A percentile compares a stretch with the other conserved stretches of the same genome.
phyloP scores from a whole-genome alignment of 92 coral and sea anemone species.

The Porites evermanni region DNA sequence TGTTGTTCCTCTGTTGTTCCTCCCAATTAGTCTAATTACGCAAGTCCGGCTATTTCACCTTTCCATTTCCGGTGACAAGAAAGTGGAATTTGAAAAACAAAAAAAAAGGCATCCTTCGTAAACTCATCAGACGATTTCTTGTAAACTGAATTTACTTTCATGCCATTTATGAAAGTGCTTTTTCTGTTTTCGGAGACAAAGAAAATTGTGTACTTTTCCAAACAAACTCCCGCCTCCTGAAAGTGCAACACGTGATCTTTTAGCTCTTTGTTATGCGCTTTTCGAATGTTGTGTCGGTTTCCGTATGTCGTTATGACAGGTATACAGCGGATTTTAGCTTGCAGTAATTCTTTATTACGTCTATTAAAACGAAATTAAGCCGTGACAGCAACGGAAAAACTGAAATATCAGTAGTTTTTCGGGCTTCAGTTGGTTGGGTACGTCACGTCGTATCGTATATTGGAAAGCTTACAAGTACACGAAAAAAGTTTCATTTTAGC shows the following conservation, averaged over 20 bases:
- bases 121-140: not conserved
- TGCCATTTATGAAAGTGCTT: not conserved
- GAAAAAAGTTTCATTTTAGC: not conserved
- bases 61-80: not conserved
- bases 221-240: constrained; percentile 9
- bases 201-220: constrained; percentile 14
- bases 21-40: not conserved
- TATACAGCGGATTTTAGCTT: not conserved
- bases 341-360: not conserved
- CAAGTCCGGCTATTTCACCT: constrained; percentile 17
- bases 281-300: not conserved
- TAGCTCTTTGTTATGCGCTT: not conserved
- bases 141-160: not conserved
- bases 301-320: not conserved
- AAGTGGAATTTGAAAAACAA: not conserved
- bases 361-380: not conserved
- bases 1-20: too few relatives aligned
- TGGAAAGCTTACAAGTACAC: not conserved
- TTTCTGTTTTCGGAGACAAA: not conserved
- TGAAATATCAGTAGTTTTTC: not conserved
- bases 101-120: not conserved
- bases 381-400: not conserved
- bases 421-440: not conserved
- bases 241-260: constrained; percentile 15
- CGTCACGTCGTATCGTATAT: constrained; percentile 12